A percentile compares a stretch with the other conserved stretches of the same genome.
Evolutionary conservation across 2,888 invertebrate species (phyloP).

Genomic region (Tanytarsus gracilentus): DNA sequence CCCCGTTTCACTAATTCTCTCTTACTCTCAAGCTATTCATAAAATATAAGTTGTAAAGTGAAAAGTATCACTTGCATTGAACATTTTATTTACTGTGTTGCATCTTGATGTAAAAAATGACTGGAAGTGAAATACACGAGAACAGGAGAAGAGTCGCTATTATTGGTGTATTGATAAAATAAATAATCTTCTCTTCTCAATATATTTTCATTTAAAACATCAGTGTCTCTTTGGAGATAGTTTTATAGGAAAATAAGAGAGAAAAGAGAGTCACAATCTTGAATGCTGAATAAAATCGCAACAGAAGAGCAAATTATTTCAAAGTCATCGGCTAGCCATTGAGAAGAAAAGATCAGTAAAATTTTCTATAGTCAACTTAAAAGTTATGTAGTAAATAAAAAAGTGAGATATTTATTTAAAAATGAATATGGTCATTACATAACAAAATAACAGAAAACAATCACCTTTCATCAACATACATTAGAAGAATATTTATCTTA

Average conservation of each 20-base stretch:
- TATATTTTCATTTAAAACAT: constrained; percentile 4
- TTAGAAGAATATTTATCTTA: no score
- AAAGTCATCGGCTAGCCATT: constrained; percentile 18
- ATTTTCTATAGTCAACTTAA: neutral
- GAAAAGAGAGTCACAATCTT: neutral
- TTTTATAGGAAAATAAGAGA: neutral
- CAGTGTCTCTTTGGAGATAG: neutral
- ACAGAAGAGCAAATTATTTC: constrained; percentile 11
- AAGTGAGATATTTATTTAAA: neutral
- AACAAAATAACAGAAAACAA: neutral
- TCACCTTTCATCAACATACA: no score
- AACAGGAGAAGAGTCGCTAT: no score
- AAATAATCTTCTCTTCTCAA: no score
- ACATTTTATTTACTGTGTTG: no score
- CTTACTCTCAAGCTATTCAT: no score
- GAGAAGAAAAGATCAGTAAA: constrained; percentile 9
- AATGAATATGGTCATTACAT: neutral
- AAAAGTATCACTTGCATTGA: no score
- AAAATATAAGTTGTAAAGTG: no score
- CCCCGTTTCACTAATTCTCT: no score
- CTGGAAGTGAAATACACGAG: no score
- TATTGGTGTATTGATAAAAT: no score
- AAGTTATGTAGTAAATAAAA: neutral
- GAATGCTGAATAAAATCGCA: constrained; percentile 8
- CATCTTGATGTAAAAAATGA: no score